Evolutionary conservation across 2,797 vertebrate species (phyloP).

Genomic region (Gymnodraco acuticeps): DNA sequence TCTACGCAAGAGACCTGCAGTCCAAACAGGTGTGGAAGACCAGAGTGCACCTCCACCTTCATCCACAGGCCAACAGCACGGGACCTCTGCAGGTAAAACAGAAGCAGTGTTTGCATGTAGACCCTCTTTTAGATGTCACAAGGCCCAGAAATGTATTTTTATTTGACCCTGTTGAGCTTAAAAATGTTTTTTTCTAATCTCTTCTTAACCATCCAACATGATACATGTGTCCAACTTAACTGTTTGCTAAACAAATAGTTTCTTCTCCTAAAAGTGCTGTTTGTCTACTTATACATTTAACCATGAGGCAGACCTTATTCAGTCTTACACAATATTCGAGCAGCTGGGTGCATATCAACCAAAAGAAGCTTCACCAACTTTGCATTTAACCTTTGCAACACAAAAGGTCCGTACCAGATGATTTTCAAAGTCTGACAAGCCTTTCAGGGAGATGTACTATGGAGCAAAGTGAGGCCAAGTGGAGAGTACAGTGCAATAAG

Average conservation of each 20-base stretch:
- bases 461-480: background rate
- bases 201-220: background rate
- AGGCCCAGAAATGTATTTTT: background rate
- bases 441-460: background rate
- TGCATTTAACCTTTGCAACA: constrained; percentile 1
- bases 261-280: background rate
- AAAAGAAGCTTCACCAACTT: constrained; percentile 5
- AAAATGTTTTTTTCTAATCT: background rate
- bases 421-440: background rate
- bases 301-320: background rate
- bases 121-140: background rate
- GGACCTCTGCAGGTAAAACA: constrained; percentile 64
- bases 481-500: too few relatives aligned
- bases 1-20: constrained; percentile 88
- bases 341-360: background rate
- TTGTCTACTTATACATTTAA: constrained; percentile 4
- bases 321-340: constrained; percentile 2
- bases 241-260: background rate
- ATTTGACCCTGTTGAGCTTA: background rate
- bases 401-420: background rate
- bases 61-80: constrained; percentile 34
- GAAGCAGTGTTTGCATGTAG: background rate
- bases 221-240: background rate
- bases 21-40: constrained; percentile 91
- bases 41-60: constrained; percentile 84